Evolutionary conservation across 2,888 invertebrate genomes (phyloP).

Genomic region (Hirtodrosophila cameraria): DNA sequence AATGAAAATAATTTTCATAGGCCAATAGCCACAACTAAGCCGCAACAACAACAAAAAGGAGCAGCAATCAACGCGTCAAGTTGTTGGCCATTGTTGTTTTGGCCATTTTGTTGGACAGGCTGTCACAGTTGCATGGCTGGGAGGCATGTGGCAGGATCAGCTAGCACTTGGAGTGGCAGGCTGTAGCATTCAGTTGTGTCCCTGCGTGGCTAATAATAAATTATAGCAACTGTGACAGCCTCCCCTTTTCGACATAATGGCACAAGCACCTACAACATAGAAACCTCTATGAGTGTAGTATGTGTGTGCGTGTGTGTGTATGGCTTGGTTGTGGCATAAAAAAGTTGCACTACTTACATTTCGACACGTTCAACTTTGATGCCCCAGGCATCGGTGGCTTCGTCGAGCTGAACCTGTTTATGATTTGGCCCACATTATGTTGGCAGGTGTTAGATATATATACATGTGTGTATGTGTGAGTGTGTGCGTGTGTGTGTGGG

Average conservation of each 20-base stretch:
- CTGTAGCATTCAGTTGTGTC: constrained; percentile 55
- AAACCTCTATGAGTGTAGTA: constrained; percentile 42
- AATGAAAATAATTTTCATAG: constrained; percentile 44
- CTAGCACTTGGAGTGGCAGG: constrained; percentile 3
- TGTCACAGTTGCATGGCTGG: constrained; percentile 51
- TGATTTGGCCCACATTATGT: constrained; percentile 67
- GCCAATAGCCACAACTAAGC: constrained; percentile 28
- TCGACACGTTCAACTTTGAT: constrained; percentile 98
- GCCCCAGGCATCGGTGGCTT: constrained; percentile 96
- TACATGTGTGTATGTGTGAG: constrained; percentile 8
- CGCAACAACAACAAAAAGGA: constrained; percentile 16
- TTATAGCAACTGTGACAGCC: constrained; percentile 64
- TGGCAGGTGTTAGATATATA: constrained; percentile 58
- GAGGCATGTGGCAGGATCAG: constrained; percentile 24
- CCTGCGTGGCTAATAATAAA: constrained; percentile 68
- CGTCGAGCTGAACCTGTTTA: constrained; percentile 89
- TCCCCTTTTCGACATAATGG: constrained; percentile 19
- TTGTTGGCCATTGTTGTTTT: constrained; percentile 48
- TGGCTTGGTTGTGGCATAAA: constrained; percentile 26
- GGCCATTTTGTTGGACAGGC: constrained; percentile 61
- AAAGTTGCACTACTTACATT: constrained; percentile 89
- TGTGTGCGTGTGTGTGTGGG: constrained; percentile 19
- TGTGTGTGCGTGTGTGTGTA: constrained; percentile 20
- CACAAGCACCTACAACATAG: constrained; percentile 56
- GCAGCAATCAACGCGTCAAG: constrained; percentile 53